Conservation (phyloP, 2,888 invertebrate genomes). For the Allygus modestus region DNA sequence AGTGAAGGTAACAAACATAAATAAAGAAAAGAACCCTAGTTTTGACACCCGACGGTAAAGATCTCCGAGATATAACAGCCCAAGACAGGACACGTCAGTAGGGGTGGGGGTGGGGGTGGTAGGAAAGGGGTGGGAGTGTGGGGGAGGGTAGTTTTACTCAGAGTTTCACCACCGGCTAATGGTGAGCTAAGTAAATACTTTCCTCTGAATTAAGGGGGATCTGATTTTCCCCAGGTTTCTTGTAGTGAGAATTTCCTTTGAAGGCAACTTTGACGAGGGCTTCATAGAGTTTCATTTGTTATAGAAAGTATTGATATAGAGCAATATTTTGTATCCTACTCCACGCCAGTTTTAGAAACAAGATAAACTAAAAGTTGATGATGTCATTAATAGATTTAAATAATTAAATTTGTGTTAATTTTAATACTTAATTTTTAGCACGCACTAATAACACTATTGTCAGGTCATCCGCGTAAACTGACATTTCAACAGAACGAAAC, state of each 20-base stretch:
- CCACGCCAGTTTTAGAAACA: no score
- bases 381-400: no score
- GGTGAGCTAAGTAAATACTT: slow-evolving; percentile 55
- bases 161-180: slow-evolving; percentile 48
- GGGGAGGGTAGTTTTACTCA: slow-evolving; percentile 23
- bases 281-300: not conserved
- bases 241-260: slow-evolving; percentile 24
- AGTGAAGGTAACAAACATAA: no score
- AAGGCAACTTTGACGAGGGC: not conserved
- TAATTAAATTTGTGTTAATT: no score
- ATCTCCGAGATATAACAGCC: not conserved
- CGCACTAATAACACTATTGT: no score
- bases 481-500: no score
- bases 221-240: slow-evolving; percentile 49
- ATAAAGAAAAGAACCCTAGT: not conserved
- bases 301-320: no score
- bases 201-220: slow-evolving; percentile 49
- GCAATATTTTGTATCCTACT: no score
- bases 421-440: no score
- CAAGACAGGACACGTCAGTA: not conserved
- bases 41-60: not conserved
- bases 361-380: no score
- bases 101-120: not conserved
- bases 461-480: no score
- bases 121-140: not conserved